phyloP scores from a whole-genome alignment of 2,888 invertebrate genomes.

The Girardia tigrina region DNA sequence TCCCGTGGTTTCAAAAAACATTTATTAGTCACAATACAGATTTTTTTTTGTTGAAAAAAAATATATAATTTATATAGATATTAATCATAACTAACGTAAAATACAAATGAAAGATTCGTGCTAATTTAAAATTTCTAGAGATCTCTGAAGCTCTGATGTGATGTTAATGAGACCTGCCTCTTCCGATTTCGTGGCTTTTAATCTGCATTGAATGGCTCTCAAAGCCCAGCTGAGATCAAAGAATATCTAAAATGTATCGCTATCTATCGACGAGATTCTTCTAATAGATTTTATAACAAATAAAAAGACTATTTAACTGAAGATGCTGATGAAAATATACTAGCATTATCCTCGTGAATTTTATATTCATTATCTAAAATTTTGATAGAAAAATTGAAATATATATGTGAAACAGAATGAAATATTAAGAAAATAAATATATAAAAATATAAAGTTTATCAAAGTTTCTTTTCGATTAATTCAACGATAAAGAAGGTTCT shows the following conservation, averaged over 20 bases:
- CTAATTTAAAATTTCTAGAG: slow-evolving; percentile 23
- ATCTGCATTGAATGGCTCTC: slow-evolving; percentile 23
- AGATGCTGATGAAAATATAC: slow-evolving; percentile 14
- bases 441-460: too few species aligned
- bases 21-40: slow-evolving; percentile 23
- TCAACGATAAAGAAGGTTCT: too few species aligned
- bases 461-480: too few species aligned
- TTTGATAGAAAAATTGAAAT: neutral
- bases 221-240: slow-evolving; percentile 23
- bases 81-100: slow-evolving; percentile 10
- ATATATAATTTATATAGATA: neutral
- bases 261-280: slow-evolving; percentile 20
- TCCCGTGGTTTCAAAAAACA: neutral
- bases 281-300: slow-evolving; percentile 17
- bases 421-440: too few species aligned
- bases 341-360: neutral
- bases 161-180: slow-evolving; percentile 23
- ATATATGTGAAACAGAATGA: too few species aligned
- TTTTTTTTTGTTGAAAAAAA: neutral
- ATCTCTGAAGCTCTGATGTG: slow-evolving; percentile 17
- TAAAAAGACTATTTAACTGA: slow-evolving; percentile 17
- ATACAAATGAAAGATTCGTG: slow-evolving; percentile 23
- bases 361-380: neutral
- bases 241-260: slow-evolving; percentile 18
- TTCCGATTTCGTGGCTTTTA: slow-evolving; percentile 23